Evolutionary conservation across 2,797 vertebrate species (phyloP), one percentile per base, ranked within the genome.

Genomic region (Mormyrus proboscirostris): DNA sequence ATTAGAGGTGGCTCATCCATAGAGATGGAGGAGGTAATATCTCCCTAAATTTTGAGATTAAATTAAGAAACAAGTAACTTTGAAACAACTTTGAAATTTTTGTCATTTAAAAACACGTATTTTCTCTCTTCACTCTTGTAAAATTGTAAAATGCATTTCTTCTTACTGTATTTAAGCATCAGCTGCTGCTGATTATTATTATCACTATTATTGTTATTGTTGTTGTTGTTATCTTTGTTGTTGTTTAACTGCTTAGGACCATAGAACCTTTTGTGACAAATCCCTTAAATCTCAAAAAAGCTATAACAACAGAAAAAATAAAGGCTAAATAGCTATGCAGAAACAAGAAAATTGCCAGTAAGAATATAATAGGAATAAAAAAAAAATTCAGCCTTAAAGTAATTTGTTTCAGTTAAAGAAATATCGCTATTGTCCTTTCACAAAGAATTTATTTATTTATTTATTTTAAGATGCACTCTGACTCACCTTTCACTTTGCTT

Each of bases 301-400:
- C 38, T 19, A 82, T 82, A 47, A 47, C 76, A 82, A 82, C 6
- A 0, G 76, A 47, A 82, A 51, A 91, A 89, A 90, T 59, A 62
- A 90, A 88, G 73, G 62, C 89, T 91, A 89, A 89, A 86, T 50
- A 69, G 65, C 12, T 59, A 49, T 49, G 79, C 38, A 22, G 62
- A 59, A 59, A 57, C 51, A 57, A 90, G 41, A 59, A 91, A 90
- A 57, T 4, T 89, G 69, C 53, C 38, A 69, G 73, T 76, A 76
- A 88, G 83, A 38, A 55, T 47, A 41, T 57, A 89, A 88, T 19
- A 83, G 83, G 10, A 51, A 89, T 49, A 55, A 0, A 47, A 44
- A 44, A 79, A 82, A 47, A 82, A 79, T 16, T 73, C 69, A 73
- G 19, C 19, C 76, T 82, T 19, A 84, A 90, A 90, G 69, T 29